Evolutionary conservation across 2,888 invertebrate genomes (phyloP), one percentile per base, ranked within the genome.

Genomic region (Agrotis segetum): DNA sequence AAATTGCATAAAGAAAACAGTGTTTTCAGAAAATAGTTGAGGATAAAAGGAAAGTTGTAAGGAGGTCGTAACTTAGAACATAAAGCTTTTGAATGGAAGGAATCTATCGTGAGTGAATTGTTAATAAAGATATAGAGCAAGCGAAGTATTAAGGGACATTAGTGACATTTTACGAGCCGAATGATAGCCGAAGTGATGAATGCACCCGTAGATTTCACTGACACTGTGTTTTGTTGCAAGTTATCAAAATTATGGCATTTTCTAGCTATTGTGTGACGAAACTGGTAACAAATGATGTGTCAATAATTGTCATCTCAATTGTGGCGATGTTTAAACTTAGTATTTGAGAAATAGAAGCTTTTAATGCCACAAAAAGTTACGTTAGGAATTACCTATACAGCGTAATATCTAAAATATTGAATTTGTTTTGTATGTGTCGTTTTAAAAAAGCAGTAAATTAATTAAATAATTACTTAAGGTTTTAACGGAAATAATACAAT

Each of bases 121-220:
- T 95, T 96, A 96, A 96, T 96, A 96, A 94, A 95, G 96, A 95
- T 96, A 95, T 95, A 94, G 94, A 93, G 91, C 91, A 88, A 86
- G 86, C 88, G 86, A 92, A 92, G 92, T 94, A 95, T 94, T 95
- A 95, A 71, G 73, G 75, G 78, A 74, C 34, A 96, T 96, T 96
- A 96, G 95, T 91, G 93, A 89, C 85, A 84, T 91, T 96, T 96
- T 95, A 96, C 90, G 93, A 90, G 82, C 83, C 77, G 79, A 88
- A 90, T 92, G 90, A 93, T 92, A 88, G 92, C 87, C 85, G 84
- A 87, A 82, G 84, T 86, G 88, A 89, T 93, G 92, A 92, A 95
- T 94, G 94, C 93, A 93, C 92, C 93, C 92, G 92, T 87, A 90
- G 88, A 83, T 81, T 84, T 63, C 64, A 77, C 77, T 76, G 80